phyloP scores from a whole-genome alignment of 2,113 vertebrate genomes.

The Mungos mungo region DNA sequence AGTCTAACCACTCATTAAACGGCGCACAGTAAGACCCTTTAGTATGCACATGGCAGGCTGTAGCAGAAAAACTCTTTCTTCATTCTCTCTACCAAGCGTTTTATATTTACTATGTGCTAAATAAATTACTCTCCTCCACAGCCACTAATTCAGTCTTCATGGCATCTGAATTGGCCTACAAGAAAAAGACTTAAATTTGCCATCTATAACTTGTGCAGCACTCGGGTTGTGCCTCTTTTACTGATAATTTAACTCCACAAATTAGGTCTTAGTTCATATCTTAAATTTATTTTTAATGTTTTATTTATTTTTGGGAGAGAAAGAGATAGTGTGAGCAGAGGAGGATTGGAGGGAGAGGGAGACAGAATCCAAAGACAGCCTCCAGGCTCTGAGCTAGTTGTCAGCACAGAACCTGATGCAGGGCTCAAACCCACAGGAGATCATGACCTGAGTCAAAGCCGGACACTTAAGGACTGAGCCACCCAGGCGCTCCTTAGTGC shows the following conservation, averaged over 20 bases:
- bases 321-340: too few relatives aligned
- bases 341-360: too few relatives aligned
- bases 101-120: background rate
- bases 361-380: too few relatives aligned
- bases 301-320: too few relatives aligned
- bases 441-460: too few relatives aligned
- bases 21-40: background rate
- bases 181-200: background rate
- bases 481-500: background rate
- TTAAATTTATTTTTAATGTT: constrained; percentile 63
- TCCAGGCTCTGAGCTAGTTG: too few relatives aligned
- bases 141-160: background rate
- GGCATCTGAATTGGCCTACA: background rate
- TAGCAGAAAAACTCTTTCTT: background rate
- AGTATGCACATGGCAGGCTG: background rate
- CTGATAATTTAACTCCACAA: constrained; percentile 49
- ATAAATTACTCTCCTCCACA: background rate
- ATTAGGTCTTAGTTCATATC: constrained; percentile 68
- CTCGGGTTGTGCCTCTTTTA: background rate
- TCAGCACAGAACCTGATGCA: too few relatives aligned
- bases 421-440: too few relatives aligned
- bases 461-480: too few relatives aligned
- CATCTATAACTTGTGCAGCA: background rate
- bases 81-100: background rate
- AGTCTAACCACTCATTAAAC: constrained; percentile 43